phyloP scores from a whole-genome alignment of 2,113 vertebrate genomes.

The Haemorhous mexicanus region DNA sequence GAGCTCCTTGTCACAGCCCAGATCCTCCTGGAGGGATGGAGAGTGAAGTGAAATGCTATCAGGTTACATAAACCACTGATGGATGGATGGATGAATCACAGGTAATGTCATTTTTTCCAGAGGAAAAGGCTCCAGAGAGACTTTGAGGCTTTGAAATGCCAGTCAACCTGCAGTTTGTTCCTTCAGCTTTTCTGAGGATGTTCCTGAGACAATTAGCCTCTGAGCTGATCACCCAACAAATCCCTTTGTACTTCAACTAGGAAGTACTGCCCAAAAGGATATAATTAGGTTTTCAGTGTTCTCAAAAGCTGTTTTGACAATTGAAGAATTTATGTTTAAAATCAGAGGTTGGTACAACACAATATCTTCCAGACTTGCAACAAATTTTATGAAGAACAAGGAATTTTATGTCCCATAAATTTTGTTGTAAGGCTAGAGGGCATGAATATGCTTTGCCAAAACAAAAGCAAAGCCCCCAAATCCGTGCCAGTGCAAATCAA shows the following conservation, averaged over 20 bases:
- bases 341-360: not conserved
- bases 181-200: not conserved
- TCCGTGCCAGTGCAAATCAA: not conserved
- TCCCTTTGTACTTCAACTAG: not conserved
- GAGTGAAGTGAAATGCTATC: not conserved
- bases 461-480: not conserved
- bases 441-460: not conserved
- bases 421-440: not conserved
- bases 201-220: not conserved
- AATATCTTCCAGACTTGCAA: not conserved
- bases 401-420: not conserved
- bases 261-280: not conserved
- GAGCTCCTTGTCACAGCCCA: not conserved
- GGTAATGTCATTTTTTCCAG: constrained; percentile 24
- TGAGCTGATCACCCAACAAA: not conserved
- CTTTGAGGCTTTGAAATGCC: constrained; percentile 40
- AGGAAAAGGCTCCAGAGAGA: constrained; percentile 26
- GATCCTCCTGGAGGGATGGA: not conserved
- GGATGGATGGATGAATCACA: constrained; percentile 66
- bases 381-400: not conserved
- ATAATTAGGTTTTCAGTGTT: not conserved
- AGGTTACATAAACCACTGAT: constrained; percentile 56
- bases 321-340: not conserved
- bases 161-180: constrained; percentile 35
- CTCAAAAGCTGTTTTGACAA: not conserved